Evolutionary conservation across 1,140 invertebrate species (phyloP), one percentile per base, ranked within the genome.

Genomic region (Ceratosolen fusciceps): DNA sequence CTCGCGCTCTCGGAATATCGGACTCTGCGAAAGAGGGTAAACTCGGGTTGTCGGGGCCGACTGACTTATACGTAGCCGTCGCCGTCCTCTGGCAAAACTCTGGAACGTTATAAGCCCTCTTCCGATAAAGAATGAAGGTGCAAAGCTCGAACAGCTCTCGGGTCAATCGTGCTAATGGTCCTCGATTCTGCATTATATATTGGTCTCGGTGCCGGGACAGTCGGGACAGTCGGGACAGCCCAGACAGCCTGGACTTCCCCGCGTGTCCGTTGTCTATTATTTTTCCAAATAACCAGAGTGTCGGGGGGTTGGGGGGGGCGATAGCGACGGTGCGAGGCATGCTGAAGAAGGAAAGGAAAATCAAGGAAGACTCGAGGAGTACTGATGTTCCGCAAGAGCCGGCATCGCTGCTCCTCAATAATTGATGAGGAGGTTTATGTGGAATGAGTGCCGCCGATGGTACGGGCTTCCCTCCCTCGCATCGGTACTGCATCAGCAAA

Each of bases 151-250:
- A 77, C 74, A 73, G 39, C 73, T 29, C 54, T 60, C 34, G 68
- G 81, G 81, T 83, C 84, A 85, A 85, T 87, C 84, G 80, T 67
- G 31, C 81, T 86, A 87, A 87, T 87, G 84, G 76, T 60, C 60
- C 1, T 29, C 14, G 71, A 54, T 68, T 74, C 49, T 85, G 83
- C 81, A 86, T 86, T 84, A 84, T 83, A 84, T 68, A 83, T 37
- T 31, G 68, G 37, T 26, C 31, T 56, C 14, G 29, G 58, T 54
- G 21, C 16, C n/a, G 24, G 54, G 24, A 10, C 52, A 54, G 52
- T 26, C 9, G n/a, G n/a, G n/a, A n/a, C n/a, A n/a, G n/a, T n/a
- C n/a, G n/a, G n/a, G n/a, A n/a, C n/a, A n/a, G n/a, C n/a, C n/a
- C n/a, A n/a, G n/a, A n/a, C n/a, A n/a, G n/a, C n/a, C n/a, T n/a